Percentiles rank a stretch among this genome's conserved stretches.
phyloP scores from a whole-genome alignment of 2,113 vertebrate species.

The Sinocyclocheilus rhinocerous region DNA sequence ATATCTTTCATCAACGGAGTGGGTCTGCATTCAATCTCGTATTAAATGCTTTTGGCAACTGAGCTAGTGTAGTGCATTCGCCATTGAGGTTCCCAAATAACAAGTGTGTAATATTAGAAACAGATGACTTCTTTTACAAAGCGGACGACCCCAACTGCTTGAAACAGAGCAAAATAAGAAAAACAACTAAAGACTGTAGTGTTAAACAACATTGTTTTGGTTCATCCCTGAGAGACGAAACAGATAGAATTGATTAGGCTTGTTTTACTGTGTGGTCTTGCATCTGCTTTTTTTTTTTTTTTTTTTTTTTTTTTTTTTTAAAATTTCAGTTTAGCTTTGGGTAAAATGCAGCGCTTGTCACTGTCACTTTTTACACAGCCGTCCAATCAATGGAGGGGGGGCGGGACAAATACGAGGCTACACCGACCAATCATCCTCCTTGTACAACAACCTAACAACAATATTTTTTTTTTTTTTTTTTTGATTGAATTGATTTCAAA shows the following conservation, averaged over 20 bases:
- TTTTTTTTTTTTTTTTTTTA: too few relatives aligned
- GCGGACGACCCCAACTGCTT: slow-evolving; percentile 61
- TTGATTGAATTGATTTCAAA: background rate
- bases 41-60: slow-evolving; percentile 65
- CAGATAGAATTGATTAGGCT: background rate
- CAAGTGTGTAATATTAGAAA: slow-evolving; percentile 77
- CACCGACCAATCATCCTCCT: too few relatives aligned
- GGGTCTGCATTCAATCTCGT: slow-evolving; percentile 53
- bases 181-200: slow-evolving; percentile 53
- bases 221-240: background rate
- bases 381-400: too few relatives aligned
- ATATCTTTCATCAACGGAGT: slow-evolving; percentile 48
- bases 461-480: background rate
- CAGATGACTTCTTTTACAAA: slow-evolving; percentile 75
- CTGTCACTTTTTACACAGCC: too few relatives aligned
- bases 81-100: slow-evolving; percentile 71
- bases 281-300: slow-evolving; percentile 6
- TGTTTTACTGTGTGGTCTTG: background rate
- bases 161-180: slow-evolving; percentile 50
- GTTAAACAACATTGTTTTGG: slow-evolving; percentile 19
- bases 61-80: slow-evolving; percentile 71
- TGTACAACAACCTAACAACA: too few relatives aligned
- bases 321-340: too few relatives aligned
- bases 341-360: too few relatives aligned
- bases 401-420: too few relatives aligned